These are phyloP conservation scores for Tromatobia lineatoria DNA, from an alignment of 2,888 invertebrate genomes.

Conservation along the genomic window DNA sequence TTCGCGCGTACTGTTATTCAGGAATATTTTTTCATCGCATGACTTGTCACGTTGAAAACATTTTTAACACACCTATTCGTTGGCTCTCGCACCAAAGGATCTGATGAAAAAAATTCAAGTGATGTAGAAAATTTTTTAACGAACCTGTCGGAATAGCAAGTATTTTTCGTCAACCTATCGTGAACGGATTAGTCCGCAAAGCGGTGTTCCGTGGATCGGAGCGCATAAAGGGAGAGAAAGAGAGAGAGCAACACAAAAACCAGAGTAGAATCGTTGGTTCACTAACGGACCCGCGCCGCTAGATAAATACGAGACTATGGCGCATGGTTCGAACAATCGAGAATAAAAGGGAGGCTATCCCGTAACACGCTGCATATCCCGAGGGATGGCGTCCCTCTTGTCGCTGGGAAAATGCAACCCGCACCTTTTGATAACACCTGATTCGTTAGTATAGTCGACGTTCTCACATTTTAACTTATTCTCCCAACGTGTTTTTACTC, in stretches of 20 bases:
- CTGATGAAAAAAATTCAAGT: neutral
- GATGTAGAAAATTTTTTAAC: conserved; percentile 5
- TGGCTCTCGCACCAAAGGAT: neutral
- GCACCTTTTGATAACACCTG: conserved; percentile 8
- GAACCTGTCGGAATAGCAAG: conserved; percentile 14
- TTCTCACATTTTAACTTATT: neutral
- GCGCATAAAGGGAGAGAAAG: neutral
- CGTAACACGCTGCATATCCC: conserved; percentile 10
- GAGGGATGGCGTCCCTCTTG: neutral
- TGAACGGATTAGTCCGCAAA: conserved; percentile 13
- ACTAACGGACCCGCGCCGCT: conserved; percentile 15
- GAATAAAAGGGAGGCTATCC: conserved; percentile 14
- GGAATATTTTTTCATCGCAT: too few species aligned
- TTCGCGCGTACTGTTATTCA: too few species aligned
- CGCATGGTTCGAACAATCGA: conserved; percentile 7
- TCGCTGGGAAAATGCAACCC: neutral
- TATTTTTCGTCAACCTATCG: conserved; percentile 54
- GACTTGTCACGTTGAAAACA: too few species aligned
- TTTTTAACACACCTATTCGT: neutral
- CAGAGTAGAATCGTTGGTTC: neutral
- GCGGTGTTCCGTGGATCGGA: conserved; percentile 2
- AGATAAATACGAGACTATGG: conserved; percentile 1
- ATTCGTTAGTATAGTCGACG: neutral
- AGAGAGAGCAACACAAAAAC: neutral
- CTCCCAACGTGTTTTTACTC: neutral